phyloP scores from a whole-genome alignment of 2,888 invertebrate genomes.

The Leptothorax acervorum region DNA sequence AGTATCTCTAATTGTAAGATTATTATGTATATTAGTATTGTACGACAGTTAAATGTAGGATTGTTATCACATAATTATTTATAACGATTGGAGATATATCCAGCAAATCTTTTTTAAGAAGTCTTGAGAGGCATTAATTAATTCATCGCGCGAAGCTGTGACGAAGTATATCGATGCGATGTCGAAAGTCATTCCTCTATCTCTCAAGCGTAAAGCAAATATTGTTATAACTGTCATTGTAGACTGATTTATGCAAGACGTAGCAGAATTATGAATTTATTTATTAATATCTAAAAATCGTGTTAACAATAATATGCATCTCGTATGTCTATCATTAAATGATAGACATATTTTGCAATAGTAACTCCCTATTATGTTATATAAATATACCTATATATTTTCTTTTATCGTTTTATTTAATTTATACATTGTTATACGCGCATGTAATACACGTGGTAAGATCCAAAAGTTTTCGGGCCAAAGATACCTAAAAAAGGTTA shows the following conservation, averaged over 20 bases:
- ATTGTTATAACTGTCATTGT: not conserved
- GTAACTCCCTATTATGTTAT: not conserved
- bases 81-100: not conserved
- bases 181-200: not conserved
- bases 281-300: not conserved
- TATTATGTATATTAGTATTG: not conserved
- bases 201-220: not conserved
- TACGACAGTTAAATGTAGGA: not conserved
- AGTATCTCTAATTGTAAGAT: not conserved
- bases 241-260: not conserved
- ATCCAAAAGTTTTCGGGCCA: not conserved
- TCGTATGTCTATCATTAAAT: not conserved
- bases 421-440: too few species aligned
- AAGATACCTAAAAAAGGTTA: not conserved
- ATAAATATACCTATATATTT: too few species aligned
- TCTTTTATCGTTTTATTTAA: too few species aligned
- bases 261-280: not conserved
- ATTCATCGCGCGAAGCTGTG: not conserved
- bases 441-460: not conserved
- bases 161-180: not conserved
- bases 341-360: not conserved
- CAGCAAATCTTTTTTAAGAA: slow-evolving; percentile 10
- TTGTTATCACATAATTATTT: not conserved
- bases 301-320: not conserved
- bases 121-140: slow-evolving; percentile 4